Conservation (phyloP, 2,797 vertebrate species). For the Valencia hispanica region DNA sequence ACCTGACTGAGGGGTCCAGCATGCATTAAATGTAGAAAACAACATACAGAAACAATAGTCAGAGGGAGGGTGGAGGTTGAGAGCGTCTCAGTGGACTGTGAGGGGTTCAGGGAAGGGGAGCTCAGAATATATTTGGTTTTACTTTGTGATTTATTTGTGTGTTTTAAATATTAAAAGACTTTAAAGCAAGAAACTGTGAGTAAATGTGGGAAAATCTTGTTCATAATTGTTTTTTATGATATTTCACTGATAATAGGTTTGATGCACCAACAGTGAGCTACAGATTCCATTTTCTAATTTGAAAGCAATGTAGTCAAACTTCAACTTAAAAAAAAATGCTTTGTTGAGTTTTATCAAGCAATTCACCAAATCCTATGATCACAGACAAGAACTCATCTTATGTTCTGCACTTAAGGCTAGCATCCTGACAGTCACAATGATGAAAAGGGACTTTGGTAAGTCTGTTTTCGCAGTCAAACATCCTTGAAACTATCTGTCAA, state of each 20-base stretch:
- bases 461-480: neutral
- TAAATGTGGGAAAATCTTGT: neutral
- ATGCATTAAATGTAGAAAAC: slow-evolving; percentile 85
- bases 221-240: neutral
- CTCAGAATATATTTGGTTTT: slow-evolving; percentile 15
- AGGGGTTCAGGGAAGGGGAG: slow-evolving; percentile 34
- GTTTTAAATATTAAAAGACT: slow-evolving; percentile 24
- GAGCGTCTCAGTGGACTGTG: slow-evolving; percentile 53
- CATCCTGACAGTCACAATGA: neutral
- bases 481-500: neutral
- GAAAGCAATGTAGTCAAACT: neutral
- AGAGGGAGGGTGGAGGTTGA: slow-evolving; percentile 67
- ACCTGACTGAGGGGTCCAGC: slow-evolving; percentile 96
- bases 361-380: no score
- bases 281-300: neutral
- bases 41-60: slow-evolving; percentile 84
- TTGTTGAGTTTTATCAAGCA: no score
- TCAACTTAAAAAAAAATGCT: neutral
- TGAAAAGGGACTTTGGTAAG: neutral
- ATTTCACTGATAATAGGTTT: neutral
- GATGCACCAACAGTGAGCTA: neutral
- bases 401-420: no score
- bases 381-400: no score
- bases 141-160: slow-evolving; percentile 25
- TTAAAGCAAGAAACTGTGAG: slow-evolving; percentile 10